A percentile compares a stretch with the other conserved stretches of the same genome.
phyloP scores from a whole-genome alignment of 2,113 vertebrate genomes.

The Pavo muticus region DNA sequence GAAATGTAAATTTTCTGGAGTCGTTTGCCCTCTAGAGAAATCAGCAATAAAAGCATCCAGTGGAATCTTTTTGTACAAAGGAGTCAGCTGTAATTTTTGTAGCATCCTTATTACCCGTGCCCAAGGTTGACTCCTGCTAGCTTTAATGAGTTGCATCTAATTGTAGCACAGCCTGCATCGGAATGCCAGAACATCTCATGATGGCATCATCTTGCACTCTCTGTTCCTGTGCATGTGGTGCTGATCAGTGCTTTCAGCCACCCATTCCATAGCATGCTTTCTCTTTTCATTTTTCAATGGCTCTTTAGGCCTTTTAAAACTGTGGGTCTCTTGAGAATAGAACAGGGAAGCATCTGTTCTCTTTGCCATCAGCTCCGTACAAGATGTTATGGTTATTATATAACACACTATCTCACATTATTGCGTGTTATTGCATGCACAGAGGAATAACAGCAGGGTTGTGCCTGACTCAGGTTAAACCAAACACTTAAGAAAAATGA shows the following conservation, averaged over 20 bases:
- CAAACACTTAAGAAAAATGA: neutral
- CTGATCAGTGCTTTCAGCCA: neutral
- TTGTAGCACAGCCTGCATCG: fast-evolving
- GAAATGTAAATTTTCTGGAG: neutral
- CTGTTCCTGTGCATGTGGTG: fast-evolving
- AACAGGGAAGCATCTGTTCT: neutral
- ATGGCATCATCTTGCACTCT: neutral
- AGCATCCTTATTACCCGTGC: no score
- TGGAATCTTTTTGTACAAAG: neutral
- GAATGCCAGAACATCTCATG: neutral
- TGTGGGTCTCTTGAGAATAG: neutral
- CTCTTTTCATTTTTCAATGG: neutral
- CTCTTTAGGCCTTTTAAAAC: neutral
- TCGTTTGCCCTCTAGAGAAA: neutral
- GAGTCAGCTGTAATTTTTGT: neutral
- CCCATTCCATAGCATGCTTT: neutral
- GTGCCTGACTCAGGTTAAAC: neutral
- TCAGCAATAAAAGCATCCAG: neutral
- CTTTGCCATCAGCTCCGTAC: neutral
- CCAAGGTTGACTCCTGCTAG: neutral
- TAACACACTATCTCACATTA: neutral
- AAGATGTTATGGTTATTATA: neutral
- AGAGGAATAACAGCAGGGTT: neutral
- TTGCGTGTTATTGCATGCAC: fast-evolving
- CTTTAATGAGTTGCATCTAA: neutral